Evolutionary conservation across 2,888 invertebrate species (phyloP), one percentile per base, ranked within the genome.

Genomic region (Nephrotoma flavescens): DNA sequence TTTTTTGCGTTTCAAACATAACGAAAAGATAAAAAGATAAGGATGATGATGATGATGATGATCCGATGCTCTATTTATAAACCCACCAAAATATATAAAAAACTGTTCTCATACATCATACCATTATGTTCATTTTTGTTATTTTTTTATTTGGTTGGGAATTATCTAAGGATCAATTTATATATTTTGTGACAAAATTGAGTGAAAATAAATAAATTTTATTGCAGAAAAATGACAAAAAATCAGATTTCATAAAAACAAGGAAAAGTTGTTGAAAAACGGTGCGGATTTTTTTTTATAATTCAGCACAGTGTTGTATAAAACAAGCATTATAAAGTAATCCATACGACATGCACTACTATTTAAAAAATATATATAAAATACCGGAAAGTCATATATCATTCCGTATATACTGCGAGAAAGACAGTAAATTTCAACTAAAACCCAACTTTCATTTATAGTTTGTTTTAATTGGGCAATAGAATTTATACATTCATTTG

Each of bases 121-220:
- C 19, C 71, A 71, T 71, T 71, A 71, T 71, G 71, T 52, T 52
- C 15, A 15, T 52, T n/a, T 52, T 19, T 5, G 6, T 57, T 71
- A 31, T 52, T 52, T 52, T 52, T 52, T 52, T 15, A 52, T 71
- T 71, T 71, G 71, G 71, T 84, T 84, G 84, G 84, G 84, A 84
- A 84, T 84, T 84, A 84, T 84, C 84, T 84, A 42, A 84, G 84
- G 84, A 84, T 84, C 84, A 84, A 84, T 84, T 84, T 84, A 84
- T 84, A 84, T n/a, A 71, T 31, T 71, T 71, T 84, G 41, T 84
- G 84, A 84, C 84, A 84, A 42, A 84, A 84, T 84, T 84, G 84
- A 84, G 84, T 84, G 84, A 84, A 84, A 84, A 84, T 84, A 84
- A 84, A 42, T 71, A 71, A 71, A 71, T 71, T 71, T 71, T 71